A percentile compares a stretch with the other conserved stretches of the same genome.
These are phyloP conservation scores for Isichthys henryi DNA, from an alignment of 2,113 vertebrate genomes.

Conservation along the genomic window DNA sequence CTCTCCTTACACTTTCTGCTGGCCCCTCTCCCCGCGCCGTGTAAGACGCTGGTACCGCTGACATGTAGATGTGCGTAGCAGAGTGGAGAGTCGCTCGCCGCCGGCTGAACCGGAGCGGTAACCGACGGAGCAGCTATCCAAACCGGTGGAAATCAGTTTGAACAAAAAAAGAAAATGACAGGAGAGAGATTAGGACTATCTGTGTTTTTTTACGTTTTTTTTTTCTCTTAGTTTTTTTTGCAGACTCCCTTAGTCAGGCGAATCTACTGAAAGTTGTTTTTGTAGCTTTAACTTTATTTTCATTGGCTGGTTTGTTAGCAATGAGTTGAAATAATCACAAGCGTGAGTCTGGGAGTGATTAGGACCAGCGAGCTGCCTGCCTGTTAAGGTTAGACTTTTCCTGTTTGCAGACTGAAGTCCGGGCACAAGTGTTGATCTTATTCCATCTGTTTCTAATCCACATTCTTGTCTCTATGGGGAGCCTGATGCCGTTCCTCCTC, in stretches of 20 bases:
- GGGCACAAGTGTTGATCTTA: constrained; percentile 67
- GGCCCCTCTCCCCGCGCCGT: background rate
- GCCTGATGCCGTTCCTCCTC: constrained; percentile 63
- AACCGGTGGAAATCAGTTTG: background rate
- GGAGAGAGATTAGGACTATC: background rate
- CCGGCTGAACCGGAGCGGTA: background rate
- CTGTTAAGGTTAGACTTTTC: constrained; percentile 69
- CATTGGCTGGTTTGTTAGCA: constrained; percentile 47
- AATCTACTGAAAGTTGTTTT: constrained; percentile 38
- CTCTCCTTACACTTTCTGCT: constrained; percentile 37
- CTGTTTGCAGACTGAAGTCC: constrained; percentile 79
- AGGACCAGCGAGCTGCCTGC: constrained; percentile 58
- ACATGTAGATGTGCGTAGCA: background rate
- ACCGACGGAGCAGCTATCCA: background rate
- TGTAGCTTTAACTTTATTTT: constrained; percentile 48
- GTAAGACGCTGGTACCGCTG: background rate
- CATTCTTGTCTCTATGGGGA: constrained; percentile 70
- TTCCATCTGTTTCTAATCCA: constrained; percentile 85
- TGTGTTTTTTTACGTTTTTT: background rate
- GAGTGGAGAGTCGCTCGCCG: background rate
- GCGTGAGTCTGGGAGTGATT: constrained; percentile 73
- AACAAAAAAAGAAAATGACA: background rate
- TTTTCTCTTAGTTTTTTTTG: no score
- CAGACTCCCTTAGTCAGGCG: constrained; percentile 31
- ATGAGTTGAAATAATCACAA: constrained; percentile 61